A percentile compares a stretch with the other conserved stretches of the same genome.
These are phyloP conservation scores for Syritta pipiens DNA, from an alignment of 2,888 invertebrate species.

Conservation along the genomic window DNA sequence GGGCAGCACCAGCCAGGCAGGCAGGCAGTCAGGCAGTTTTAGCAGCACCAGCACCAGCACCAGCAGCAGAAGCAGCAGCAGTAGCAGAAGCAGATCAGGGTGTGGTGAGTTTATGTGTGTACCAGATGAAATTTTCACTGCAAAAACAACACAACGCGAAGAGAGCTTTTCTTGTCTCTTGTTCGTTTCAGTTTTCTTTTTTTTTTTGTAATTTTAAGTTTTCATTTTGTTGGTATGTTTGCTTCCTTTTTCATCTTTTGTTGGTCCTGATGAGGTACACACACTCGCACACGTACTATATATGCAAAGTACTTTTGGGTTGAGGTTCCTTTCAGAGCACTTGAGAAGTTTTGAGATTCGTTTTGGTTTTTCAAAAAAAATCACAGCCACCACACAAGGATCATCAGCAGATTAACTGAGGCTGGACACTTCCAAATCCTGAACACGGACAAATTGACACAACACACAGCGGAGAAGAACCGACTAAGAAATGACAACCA, in stretches of 20 bases:
- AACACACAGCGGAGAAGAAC: constrained; percentile 1
- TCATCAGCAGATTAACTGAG: too few species aligned
- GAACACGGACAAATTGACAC: not conserved
- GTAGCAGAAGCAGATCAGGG: constrained; percentile 60
- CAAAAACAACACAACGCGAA: constrained; percentile 41
- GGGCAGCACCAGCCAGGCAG: constrained; percentile 41
- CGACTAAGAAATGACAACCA: constrained; percentile 19
- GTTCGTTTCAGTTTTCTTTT: constrained; percentile 34
- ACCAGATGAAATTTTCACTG: constrained; percentile 60
- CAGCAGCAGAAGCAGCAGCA: constrained; percentile 23
- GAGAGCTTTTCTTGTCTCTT: constrained; percentile 53
- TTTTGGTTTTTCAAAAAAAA: not conserved
- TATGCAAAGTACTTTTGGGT: not conserved
- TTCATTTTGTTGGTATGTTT: not conserved
- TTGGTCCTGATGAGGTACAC: constrained; percentile 35
- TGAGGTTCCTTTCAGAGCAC: constrained; percentile 21
- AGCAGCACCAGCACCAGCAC: constrained; percentile 16
- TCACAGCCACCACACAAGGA: not conserved
- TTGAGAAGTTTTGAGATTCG: not conserved
- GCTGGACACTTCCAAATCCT: too few species aligned
- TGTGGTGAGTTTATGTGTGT: constrained; percentile 68
- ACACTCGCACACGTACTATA: not conserved
- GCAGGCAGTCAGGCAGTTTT: too few species aligned
- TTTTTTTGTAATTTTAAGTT: constrained; percentile 19
- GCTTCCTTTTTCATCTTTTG: constrained; percentile 9